phyloP scores from a whole-genome alignment of 2,113 vertebrate species.

The Orientallactaga bullata region DNA sequence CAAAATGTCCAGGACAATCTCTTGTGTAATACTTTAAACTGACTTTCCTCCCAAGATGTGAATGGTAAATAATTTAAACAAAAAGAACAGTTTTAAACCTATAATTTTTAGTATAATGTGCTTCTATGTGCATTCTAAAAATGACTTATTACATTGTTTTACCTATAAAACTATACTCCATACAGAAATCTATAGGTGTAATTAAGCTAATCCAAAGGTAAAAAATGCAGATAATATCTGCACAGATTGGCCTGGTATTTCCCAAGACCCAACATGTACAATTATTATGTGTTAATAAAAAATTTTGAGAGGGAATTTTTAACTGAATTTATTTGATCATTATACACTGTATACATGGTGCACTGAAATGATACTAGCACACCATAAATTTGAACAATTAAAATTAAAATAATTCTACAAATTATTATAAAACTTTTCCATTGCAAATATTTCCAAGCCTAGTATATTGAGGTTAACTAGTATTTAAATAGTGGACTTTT shows the following conservation, averaged over 20 bases:
- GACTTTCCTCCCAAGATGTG: constrained; percentile 58
- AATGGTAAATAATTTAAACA: constrained; percentile 67
- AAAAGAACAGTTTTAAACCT: constrained; percentile 62
- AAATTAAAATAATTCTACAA: background rate
- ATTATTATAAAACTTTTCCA: background rate
- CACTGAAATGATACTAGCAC: background rate
- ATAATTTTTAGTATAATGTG: constrained; percentile 58
- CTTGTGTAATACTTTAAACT: constrained; percentile 45
- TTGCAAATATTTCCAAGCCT: background rate
- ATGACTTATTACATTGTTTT: background rate
- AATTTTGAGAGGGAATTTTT: background rate
- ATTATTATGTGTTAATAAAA: background rate
- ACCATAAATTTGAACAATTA: background rate
- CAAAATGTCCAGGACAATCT: background rate
- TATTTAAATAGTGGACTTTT: background rate
- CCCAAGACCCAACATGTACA: background rate
- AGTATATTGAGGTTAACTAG: background rate
- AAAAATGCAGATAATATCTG: background rate
- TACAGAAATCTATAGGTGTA: background rate
- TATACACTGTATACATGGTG: too few species aligned
- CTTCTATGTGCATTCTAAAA: constrained; percentile 42
- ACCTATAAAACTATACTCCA: constrained; percentile 35
- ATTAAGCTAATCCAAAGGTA: background rate
- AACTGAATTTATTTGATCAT: background rate
- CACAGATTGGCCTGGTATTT: background rate